Percentiles rank a stretch among this genome's conserved stretches.
phyloP scores from a whole-genome alignment of 2,113 vertebrate species.

The Ophthalmotilapia sp. region DNA sequence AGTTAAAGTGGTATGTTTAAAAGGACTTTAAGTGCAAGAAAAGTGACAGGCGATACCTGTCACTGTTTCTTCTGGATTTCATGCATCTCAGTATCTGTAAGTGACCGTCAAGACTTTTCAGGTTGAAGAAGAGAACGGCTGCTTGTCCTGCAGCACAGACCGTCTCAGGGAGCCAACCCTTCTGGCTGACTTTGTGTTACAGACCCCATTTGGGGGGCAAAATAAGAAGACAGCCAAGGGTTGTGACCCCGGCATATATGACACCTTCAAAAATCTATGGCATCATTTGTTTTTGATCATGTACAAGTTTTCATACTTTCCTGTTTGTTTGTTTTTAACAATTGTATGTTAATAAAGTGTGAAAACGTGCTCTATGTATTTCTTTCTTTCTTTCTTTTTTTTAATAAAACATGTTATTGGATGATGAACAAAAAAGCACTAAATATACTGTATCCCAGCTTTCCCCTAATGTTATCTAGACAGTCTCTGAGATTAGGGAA shows the following conservation, averaged over 20 bases:
- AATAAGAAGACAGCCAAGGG: conserved; percentile 67
- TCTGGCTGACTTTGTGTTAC: conserved; percentile 70
- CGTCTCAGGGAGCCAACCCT: conserved; percentile 60
- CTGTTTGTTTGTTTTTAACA: neutral
- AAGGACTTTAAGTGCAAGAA: neutral
- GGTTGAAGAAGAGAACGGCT: neutral
- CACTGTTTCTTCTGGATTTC: neutral
- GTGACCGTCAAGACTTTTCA: neutral
- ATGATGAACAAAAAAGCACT: neutral
- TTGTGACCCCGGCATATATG: conserved; percentile 60
- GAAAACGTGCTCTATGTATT: neutral
- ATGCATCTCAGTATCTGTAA: neutral
- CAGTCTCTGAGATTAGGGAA: neutral
- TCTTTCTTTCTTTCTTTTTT: neutral
- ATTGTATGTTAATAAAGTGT: conserved; percentile 24
- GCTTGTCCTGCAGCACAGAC: neutral
- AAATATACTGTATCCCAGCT: neutral
- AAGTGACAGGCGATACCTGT: neutral
- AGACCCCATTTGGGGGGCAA: conserved; percentile 16
- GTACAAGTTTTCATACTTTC: neutral
- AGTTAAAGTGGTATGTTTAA: neutral
- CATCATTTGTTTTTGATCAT: neutral
- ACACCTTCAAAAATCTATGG: conserved; percentile 1
- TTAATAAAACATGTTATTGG: neutral
- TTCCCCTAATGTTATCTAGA: neutral